Conservation (phyloP, 30 jellyfish, hydroid and myxozoan species). For the Aurelia coerulea region DNA sequence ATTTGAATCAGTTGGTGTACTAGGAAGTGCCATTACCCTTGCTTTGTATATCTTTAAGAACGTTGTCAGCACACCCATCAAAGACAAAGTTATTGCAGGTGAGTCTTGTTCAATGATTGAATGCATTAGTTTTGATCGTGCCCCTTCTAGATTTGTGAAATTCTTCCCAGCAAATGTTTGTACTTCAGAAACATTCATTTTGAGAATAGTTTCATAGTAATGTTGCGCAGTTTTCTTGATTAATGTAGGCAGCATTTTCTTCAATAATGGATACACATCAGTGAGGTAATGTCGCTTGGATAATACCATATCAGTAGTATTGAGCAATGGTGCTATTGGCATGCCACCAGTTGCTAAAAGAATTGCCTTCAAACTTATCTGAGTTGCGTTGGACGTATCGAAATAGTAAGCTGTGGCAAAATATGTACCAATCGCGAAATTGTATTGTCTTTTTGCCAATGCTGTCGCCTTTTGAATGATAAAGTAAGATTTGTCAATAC, state of each 20-base stretch:
- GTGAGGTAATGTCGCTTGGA: neutral
- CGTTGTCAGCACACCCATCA: neutral
- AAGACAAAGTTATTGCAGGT: neutral
- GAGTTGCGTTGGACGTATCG: neutral
- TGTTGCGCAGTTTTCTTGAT: no score
- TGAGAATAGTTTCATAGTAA: no score
- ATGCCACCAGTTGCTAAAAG: neutral
- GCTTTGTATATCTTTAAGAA: neutral
- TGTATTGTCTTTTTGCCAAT: neutral
- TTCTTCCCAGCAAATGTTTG: no score
- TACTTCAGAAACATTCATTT: no score
- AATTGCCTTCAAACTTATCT: no score
- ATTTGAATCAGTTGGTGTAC: neutral
- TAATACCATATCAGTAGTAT: neutral
- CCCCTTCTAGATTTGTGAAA: no score
- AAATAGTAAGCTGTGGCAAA: neutral
- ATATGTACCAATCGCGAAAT: neutral
- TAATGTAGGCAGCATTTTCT: neutral
- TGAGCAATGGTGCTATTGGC: neutral
- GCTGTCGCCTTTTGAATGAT: neutral
- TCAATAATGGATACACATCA: neutral
- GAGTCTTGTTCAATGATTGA: neutral
- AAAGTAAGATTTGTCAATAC: neutral
- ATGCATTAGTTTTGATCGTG: no score
- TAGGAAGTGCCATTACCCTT: no score